A percentile compares a stretch with the other conserved stretches of the same genome.
phyloP scores from a whole-genome alignment of 2,797 vertebrate genomes.

The Diplodus puntazzo region DNA sequence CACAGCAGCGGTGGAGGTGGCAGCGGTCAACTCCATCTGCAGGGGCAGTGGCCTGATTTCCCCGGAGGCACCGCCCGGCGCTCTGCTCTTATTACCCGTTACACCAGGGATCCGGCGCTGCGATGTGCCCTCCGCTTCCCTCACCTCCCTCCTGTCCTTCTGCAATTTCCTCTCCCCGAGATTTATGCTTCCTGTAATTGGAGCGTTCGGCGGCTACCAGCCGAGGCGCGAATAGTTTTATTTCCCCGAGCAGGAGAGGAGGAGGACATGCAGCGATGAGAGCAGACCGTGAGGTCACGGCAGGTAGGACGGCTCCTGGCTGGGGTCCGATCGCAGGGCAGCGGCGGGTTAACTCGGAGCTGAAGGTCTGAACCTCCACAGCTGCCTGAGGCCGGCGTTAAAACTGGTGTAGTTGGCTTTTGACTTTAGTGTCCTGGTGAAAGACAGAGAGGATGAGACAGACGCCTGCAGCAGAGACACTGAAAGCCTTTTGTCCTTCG shows the following conservation, averaged over 20 bases:
- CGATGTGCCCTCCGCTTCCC: slow-evolving; percentile 26
- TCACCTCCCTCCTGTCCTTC: slow-evolving; percentile 37
- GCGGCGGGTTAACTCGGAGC: neutral
- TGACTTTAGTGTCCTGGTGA: neutral
- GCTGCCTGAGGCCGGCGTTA: neutral
- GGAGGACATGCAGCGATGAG: neutral
- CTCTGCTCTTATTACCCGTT: slow-evolving; percentile 60
- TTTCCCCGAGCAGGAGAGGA: slow-evolving; percentile 28
- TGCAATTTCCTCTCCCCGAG: slow-evolving; percentile 57
- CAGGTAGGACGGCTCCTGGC: neutral
- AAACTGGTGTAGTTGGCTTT: slow-evolving; percentile 7
- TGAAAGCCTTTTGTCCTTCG: neutral
- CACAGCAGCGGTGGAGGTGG: neutral
- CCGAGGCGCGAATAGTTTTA: slow-evolving; percentile 25
- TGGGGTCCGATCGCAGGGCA: slow-evolving; percentile 41
- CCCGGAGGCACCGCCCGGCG: slow-evolving; percentile 38
- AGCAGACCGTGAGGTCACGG: neutral
- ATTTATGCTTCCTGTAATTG: slow-evolving; percentile 74
- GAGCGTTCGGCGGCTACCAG: slow-evolving; percentile 33
- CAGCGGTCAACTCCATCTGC: slow-evolving; percentile 51
- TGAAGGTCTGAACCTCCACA: slow-evolving; percentile 5
- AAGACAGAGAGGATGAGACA: neutral
- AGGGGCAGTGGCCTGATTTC: slow-evolving; percentile 64
- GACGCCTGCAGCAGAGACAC: slow-evolving; percentile 10
- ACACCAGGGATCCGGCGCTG: slow-evolving; percentile 29